Evolutionary conservation across 2,797 vertebrate genomes (phyloP), one percentile per base, ranked within the genome.

Genomic region (Streptopelia turtur): DNA sequence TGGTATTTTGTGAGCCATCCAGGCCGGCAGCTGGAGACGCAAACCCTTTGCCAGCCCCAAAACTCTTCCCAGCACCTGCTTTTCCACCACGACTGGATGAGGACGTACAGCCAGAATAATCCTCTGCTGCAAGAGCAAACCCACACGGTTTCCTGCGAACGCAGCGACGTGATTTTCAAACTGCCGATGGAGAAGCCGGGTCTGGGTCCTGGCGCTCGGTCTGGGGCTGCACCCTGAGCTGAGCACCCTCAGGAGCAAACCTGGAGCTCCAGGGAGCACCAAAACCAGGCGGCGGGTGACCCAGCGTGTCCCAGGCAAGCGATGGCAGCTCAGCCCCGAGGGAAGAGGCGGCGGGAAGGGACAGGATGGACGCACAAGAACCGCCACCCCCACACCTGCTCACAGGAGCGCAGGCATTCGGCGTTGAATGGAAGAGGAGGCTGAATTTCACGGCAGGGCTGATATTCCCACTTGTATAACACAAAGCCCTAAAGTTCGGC

Each of bases 301-400:
- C 31, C 66, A 76, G 28, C 35, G 31, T 31, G 59, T 55, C 43
- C 39, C 27, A 70, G 0, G 10, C 0, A 1, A 33, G 47, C 0
- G 1, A 17, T 12, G 43, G 18, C 39, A 85, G 65, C 81, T 79
- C 78, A 39, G 11, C 13, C 31, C 50, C 83, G 66, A 31, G 70
- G 66, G 47, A 66, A 72, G 60, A 27, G 31, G 43, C 28, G 35
- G 33, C 0, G 16, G 70, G 50, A 72, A 72, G 39, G 45, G 78
- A 59, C 17, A 52, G 70, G 31, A 55, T 10, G 49, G 60, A 52
- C 22, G 64, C 3, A 2, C 22, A 20, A 50, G 30, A 45, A 35
- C 20, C 18, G 6, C 5, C 56, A 49, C 65, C 25, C 75, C 47
- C 17, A 14, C 4, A 47, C 13, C 83, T 39, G 39, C 71, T 64